These are phyloP conservation scores for Listronotus oregonensis DNA, from an alignment of 1,140 invertebrate genomes.

Conservation along the genomic window DNA sequence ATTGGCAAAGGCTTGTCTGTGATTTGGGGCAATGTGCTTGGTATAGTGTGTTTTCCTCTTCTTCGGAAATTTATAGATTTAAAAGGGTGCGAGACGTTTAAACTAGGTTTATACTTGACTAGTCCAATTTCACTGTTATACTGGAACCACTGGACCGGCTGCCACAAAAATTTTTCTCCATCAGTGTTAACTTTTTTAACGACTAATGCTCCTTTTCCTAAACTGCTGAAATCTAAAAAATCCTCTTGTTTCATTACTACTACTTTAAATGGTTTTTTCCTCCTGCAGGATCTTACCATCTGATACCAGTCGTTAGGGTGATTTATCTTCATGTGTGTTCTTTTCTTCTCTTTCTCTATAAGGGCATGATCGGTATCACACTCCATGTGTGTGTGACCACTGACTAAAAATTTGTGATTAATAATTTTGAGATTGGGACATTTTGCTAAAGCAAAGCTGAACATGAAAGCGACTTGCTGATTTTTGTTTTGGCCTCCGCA, in stretches of 20 bases:
- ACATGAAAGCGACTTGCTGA: background rate
- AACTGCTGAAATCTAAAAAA: conserved; percentile 3
- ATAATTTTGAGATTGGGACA: conserved; percentile 23
- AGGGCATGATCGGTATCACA: conserved; percentile 47
- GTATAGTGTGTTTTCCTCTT: background rate
- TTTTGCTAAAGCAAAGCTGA: background rate
- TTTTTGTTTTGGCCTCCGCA: conserved; percentile 9
- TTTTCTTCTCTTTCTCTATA: conserved; percentile 48
- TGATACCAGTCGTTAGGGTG: conserved; percentile 1
- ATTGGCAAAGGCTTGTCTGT: conserved; percentile 3
- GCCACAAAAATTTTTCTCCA: background rate
- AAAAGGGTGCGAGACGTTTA: background rate
- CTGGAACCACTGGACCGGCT: background rate
- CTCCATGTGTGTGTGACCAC: conserved; percentile 51
- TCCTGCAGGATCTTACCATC: conserved; percentile 3
- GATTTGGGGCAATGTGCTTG: background rate
- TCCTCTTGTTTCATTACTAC: conserved; percentile 19
- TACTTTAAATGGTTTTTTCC: conserved; percentile 17
- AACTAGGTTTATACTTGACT: background rate
- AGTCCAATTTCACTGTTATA: background rate
- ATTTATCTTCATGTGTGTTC: background rate
- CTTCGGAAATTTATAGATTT: conserved; percentile 6
- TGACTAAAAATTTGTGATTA: conserved; percentile 53
- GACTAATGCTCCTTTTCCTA: conserved; percentile 1
- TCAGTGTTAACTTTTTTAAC: too few species aligned